Base-by-base conservation (phyloP, 2,888 invertebrate genomes). In the Charanyca ferruginea region DNA sequence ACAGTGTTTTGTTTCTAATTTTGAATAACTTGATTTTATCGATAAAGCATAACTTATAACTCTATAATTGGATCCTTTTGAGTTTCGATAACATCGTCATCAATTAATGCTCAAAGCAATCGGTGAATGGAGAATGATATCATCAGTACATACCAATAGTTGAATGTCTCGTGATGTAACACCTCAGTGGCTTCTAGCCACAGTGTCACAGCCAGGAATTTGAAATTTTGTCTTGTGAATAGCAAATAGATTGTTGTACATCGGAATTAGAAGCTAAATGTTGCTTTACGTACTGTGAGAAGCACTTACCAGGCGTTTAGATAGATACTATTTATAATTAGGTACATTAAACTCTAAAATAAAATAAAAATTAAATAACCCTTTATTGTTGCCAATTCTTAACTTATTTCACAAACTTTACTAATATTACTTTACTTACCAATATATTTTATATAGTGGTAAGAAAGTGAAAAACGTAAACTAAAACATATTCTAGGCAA, bases 41-140 rank as follows among this genome's bases (percentile, higher is more conserved):
- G 11, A 32, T 32, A 32, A 32, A 28, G 6, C 28, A 28, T 7
- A n/a, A n/a, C n/a, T n/a, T 32, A 11, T 32, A 9, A 7, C 32
- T 9, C 3, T 32, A 11, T 38, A 20, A 55, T 28, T 13, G 3
- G 22, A 28, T 22, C 13, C 5, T 28, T 25, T n/a, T 25, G 5
- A 55, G 28, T 13, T 1, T 16, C 18, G 16, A 38, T 2, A 23
- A 16, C 44, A 20, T 61, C 3, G 9, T 13, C 16, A 61, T 8
- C 13, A 18, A 16, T 4, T 8, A 54, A 16, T 45, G 3, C 23
- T 41, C 13, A 45, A 23, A 18, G 20, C 58, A 13, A 25, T 55
- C 18, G 42, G 51, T 77, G 59, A 73, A 62, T 63, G 47, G 47
- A 25, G 38, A 62, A 63, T 73, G 77, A 73, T 77, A 44, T 73